Percentiles rank a stretch among this genome's conserved stretches.
Evolutionary conservation across 2,888 invertebrate species (phyloP).

Genomic region (Cosmia pyralina): DNA sequence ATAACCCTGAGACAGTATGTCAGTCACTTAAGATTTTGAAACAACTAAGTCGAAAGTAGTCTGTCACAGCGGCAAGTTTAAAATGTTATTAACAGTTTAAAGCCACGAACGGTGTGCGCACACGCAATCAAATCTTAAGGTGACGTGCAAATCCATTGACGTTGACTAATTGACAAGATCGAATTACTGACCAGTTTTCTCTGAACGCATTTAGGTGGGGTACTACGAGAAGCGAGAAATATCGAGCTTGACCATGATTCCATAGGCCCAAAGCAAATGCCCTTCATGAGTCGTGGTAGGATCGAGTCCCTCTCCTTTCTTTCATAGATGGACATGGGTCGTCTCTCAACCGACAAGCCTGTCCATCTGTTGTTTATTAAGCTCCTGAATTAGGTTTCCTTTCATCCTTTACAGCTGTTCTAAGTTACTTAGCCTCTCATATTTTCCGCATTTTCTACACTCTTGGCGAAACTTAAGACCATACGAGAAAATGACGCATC

Average conservation of each 20-base stretch:
- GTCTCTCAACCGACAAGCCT: background rate
- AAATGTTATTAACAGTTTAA: constrained; percentile 68
- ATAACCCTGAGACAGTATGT: constrained; percentile 22
- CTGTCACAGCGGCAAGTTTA: constrained; percentile 61
- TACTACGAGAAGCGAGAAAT: constrained; percentile 15
- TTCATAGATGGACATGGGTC: background rate
- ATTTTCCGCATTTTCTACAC: background rate
- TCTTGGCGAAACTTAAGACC: background rate
- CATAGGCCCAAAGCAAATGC: background rate
- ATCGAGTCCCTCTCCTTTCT: background rate
- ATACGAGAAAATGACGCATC: background rate
- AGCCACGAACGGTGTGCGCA: constrained; percentile 63
- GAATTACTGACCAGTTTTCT: constrained; percentile 58
- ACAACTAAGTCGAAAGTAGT: constrained; percentile 59
- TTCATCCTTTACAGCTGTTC: background rate
- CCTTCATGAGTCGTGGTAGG: background rate
- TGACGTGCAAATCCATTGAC: constrained; percentile 49
- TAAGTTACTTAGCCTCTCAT: background rate
- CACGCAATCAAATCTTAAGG: constrained; percentile 69
- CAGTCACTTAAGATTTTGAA: constrained; percentile 34
- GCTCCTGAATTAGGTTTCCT: background rate
- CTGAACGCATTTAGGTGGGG: constrained; percentile 33
- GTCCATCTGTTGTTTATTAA: background rate
- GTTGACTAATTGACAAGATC: constrained; percentile 60
- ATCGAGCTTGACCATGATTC: constrained; percentile 2